Conservation (phyloP, 2,797 vertebrate species). For the Anableps anableps region DNA sequence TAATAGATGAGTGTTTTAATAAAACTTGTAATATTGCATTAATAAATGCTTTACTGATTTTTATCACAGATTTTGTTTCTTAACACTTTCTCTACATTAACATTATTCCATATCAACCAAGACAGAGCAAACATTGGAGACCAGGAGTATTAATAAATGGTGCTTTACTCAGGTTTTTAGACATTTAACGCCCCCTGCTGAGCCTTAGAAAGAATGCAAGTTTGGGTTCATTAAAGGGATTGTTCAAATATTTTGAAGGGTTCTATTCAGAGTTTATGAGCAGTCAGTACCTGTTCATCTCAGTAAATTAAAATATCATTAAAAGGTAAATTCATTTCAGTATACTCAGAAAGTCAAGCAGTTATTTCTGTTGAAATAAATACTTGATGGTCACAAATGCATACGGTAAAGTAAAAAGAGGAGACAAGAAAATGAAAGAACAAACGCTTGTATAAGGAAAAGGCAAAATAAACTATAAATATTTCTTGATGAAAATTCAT, state of each 20-base stretch:
- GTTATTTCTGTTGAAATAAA: not conserved
- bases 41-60: conserved; percentile 47
- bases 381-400: too few species aligned
- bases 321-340: not conserved
- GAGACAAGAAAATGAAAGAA: too few species aligned
- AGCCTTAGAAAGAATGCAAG: not conserved
- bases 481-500: too few species aligned
- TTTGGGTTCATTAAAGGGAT: not conserved
- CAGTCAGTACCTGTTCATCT: not conserved
- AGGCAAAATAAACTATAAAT: too few species aligned
- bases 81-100: not conserved
- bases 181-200: not conserved
- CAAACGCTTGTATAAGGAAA: too few species aligned
- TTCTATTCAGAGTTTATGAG: not conserved
- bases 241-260: too few species aligned
- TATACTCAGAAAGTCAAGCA: not conserved
- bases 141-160: not conserved
- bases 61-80: conserved; percentile 24
- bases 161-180: not conserved
- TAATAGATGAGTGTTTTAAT: conserved; percentile 62
- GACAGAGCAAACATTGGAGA: not conserved
- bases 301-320: not conserved
- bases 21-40: conserved; percentile 68
- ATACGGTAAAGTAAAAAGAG: too few species aligned
- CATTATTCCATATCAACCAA: not conserved